These are phyloP conservation scores for Dromaius novaehollandiae DNA, from an alignment of 2,113 vertebrate species.

Conservation along the genomic window DNA sequence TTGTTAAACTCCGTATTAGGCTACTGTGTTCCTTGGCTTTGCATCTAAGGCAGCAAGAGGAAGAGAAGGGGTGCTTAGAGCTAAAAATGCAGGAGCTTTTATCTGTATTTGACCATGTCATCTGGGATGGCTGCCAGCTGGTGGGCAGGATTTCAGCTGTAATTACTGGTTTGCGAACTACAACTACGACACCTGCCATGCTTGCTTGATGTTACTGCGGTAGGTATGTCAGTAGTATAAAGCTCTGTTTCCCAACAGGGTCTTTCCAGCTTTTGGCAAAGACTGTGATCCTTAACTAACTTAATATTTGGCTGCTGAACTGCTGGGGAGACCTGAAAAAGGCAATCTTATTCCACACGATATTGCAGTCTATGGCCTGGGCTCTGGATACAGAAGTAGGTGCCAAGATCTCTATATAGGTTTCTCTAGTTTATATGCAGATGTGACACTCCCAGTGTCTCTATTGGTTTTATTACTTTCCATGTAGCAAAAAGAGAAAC, in stretches of 20 bases:
- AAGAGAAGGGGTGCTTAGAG: background rate
- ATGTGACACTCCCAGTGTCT: background rate
- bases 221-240: background rate
- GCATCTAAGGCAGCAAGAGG: background rate
- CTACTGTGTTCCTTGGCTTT: background rate
- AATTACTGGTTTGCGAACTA: background rate
- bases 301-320: background rate
- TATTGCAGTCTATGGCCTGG: background rate
- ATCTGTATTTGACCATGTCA: background rate
- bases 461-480: background rate
- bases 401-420: background rate
- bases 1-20: accelerated
- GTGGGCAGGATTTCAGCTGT: background rate
- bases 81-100: background rate
- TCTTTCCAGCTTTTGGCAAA: background rate
- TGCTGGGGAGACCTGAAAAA: background rate
- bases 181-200: background rate
- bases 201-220: background rate
- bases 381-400: background rate
- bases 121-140: background rate
- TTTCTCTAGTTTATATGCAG: background rate
- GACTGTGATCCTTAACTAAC: background rate
- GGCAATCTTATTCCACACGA: background rate
- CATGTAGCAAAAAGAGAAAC: background rate
- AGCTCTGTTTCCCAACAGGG: background rate